Base-by-base conservation (phyloP, 2,888 invertebrate genomes). In the Tetheella fluctuosa region DNA sequence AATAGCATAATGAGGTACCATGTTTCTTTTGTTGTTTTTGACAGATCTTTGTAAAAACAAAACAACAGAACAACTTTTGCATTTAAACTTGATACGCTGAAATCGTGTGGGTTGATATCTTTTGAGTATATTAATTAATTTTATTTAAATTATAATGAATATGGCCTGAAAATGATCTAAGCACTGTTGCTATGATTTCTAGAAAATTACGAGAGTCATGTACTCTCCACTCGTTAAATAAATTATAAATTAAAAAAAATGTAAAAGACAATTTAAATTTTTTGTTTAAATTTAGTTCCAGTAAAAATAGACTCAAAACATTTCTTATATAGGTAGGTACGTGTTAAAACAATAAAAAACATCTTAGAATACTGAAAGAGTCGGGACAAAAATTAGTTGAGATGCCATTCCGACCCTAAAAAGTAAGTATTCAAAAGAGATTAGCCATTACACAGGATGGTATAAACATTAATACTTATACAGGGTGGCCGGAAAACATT, bases 401-500 rank as follows among this genome's bases (percentile, higher is more conserved):
- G 63, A 69, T 65, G 64, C 55, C 57, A 63, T 65, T 67, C 64
- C 67, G 68, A 67, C 64, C 63, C 72, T 66, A 69, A 74, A 69
- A 76, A 73, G 63, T 72, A 71, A 71, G 69, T 73, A 73, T 76
- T 69, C 63, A 70, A 71, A 80, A 77, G 62, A 76, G 74, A 79
- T 79, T 70, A 76, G 58, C 73, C 67, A 64, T 74, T 71, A 73
- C 66, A 73, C 71, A 72, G 64, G 67, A 64, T 23, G 53, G 64
- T 60, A 64, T 63, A 62, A 71, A 70, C 68, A 69, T 70, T 73
- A 74, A 69, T 71, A 68, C 72, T 61, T 73, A 73, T 73, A 74
- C 71, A 74, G 64, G 58, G 54, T 58, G 64, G 56, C 73, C 79
- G 81, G 82, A 81, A 81, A 75, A 70, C 75, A 80, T 79, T 82